A percentile compares a stretch with the other conserved stretches of the same genome.
phyloP scores from a whole-genome alignment of 2,888 invertebrate species.

The Noctuana brunneofusca region DNA sequence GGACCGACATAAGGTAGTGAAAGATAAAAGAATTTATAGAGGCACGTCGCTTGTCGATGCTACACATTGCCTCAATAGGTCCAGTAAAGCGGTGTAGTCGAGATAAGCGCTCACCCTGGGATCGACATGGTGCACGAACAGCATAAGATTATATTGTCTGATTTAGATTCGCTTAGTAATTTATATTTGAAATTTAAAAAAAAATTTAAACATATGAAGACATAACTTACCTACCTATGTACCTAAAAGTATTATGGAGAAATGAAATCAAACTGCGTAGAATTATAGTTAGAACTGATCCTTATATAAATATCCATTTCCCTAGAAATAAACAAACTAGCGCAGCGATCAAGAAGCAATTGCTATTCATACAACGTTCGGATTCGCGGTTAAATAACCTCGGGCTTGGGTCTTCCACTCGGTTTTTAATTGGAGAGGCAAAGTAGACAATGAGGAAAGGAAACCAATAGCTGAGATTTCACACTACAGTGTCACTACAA shows the following conservation, averaged over 20 bases:
- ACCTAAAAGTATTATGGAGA: background rate
- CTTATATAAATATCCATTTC: no score
- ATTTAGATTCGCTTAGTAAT: background rate
- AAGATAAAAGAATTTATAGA: slow-evolving; percentile 30
- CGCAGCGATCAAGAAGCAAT: slow-evolving; percentile 26
- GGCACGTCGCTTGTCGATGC: slow-evolving; percentile 26
- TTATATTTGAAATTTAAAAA: background rate
- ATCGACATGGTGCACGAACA: slow-evolving; percentile 49
- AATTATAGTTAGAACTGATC: no score
- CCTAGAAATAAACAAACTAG: slow-evolving; percentile 4
- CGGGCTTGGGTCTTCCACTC: slow-evolving; percentile 33
- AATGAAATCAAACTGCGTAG: no score
- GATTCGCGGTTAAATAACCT: slow-evolving; percentile 35
- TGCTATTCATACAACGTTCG: slow-evolving; percentile 30
- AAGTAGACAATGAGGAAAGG: slow-evolving; percentile 37
- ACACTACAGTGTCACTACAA: slow-evolving; percentile 3
- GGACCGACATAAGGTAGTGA: slow-evolving; percentile 6
- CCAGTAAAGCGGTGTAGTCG: slow-evolving; percentile 48
- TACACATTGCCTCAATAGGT: slow-evolving; percentile 40
- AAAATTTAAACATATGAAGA: no score
- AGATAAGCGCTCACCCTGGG: slow-evolving; percentile 51
- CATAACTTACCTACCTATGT: no score
- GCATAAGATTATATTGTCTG: slow-evolving; percentile 47
- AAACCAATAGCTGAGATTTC: slow-evolving; percentile 31
- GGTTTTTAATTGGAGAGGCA: slow-evolving; percentile 34